Evolutionary conservation across 1,140 invertebrate species (phyloP).

Genomic region (Oedothorax gibbosus): DNA sequence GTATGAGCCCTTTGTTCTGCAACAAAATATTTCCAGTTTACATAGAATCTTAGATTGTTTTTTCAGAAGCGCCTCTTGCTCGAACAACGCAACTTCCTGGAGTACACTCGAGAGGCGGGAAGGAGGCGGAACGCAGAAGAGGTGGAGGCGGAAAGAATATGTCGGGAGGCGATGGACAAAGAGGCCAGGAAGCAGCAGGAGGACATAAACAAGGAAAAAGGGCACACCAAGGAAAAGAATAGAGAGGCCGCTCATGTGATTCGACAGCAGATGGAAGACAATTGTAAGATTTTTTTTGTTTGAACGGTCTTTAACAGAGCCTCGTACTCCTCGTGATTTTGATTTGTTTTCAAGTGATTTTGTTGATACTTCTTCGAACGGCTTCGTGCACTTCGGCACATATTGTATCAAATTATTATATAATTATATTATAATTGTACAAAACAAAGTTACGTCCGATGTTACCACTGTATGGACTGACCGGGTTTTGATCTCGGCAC

Average conservation of each 20-base stretch:
- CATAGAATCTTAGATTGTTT: background rate
- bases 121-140: conserved; percentile 10
- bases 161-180: conserved; percentile 35
- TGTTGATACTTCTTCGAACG: too few relatives aligned
- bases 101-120: conserved; percentile 12
- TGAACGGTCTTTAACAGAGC: too few relatives aligned
- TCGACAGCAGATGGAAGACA: background rate
- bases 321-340: too few relatives aligned
- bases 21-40: background rate
- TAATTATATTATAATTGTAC: too few relatives aligned
- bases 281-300: too few relatives aligned
- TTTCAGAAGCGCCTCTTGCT: conserved; percentile 1
- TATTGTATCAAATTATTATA: too few relatives aligned
- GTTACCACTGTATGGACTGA: too few relatives aligned
- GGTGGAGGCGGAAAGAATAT: conserved; percentile 23
- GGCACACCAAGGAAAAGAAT: conserved; percentile 17
- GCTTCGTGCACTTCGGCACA: too few relatives aligned
- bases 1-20: too few relatives aligned
- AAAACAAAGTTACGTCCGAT: too few relatives aligned
- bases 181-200: conserved; percentile 14
- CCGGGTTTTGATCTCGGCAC: too few relatives aligned
- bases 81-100: conserved; percentile 32
- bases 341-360: too few relatives aligned
- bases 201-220: conserved; percentile 4
- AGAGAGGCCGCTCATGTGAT: background rate